Evolutionary conservation across 2,797 vertebrate genomes (phyloP), one percentile per base, ranked within the genome.

Genomic region (Lepus townsendii): DNA sequence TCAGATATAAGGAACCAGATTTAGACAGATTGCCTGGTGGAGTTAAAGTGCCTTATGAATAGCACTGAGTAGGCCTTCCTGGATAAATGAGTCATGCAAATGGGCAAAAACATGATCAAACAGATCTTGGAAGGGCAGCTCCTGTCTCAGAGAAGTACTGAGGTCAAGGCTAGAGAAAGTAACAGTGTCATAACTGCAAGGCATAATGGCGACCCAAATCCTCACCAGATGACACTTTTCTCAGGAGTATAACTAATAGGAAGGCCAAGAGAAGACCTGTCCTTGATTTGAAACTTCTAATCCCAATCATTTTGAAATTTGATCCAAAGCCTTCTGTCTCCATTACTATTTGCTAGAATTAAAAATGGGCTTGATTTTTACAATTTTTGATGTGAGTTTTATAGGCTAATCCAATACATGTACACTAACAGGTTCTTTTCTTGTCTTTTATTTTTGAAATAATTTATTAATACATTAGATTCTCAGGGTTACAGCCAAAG

Each of bases 331-430:
- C 19, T 89, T 12, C 11, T 32, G 1, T 12, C n/a, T 92, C 16
- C 11, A 42, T 62, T 65, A 47, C 78, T 88, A 14, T 71, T 85
- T 83, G 11, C 60, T 50, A 63, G 38, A 82, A 66, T 83, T 89
- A 85, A 52, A 73, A 93, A 63, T 42, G 35, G 20, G 5, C 35
- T 86, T 95, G 47, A 79, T 42, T 83, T 88, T 96, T 60, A 35
- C 7, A 24, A 63, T 32, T 80, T 82, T 71, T 89, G 66, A 22
- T 73, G 19, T 65, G 26, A 4, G 13, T 32, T 89, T 88, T 57
- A 42, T 54, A 66, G 68, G 27, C 2, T 83, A 12, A 86, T 22
- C 30, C 50, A 35, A 20, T 76, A 52, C 26, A 60, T 42, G 19
- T 54, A 77, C 10, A 22, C 20, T 20, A 17, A 57, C 54, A 17